These are phyloP conservation scores for Megaustenia siamemsis DNA, from an alignment of 2,888 invertebrate species.

Conservation along the genomic window DNA sequence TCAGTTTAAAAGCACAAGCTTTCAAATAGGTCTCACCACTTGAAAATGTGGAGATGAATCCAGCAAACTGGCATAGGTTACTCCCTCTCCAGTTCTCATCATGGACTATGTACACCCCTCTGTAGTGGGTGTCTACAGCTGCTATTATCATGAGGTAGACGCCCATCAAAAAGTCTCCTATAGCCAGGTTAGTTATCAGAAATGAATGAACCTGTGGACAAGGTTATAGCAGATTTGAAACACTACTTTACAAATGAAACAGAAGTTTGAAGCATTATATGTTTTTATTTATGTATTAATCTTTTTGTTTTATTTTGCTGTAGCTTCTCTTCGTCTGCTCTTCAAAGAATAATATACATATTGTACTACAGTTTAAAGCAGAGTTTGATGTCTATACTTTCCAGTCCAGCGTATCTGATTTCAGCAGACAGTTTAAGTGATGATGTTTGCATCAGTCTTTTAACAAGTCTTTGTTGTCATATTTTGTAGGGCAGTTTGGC, in stretches of 20 bases:
- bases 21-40: conserved; percentile 61
- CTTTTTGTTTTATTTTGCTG: no score
- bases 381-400: no score
- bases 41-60: conserved; percentile 78
- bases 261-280: background rate
- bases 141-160: conserved; percentile 78
- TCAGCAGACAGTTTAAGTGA: no score
- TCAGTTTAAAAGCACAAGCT: background rate
- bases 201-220: conserved; percentile 80
- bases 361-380: no score
- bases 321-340: no score
- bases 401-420: no score
- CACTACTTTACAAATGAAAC: no score
- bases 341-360: no score
- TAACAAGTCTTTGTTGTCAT: no score
- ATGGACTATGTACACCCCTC: conserved; percentile 80
- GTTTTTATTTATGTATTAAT: background rate
- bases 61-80: conserved; percentile 75
- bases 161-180: conserved; percentile 78
- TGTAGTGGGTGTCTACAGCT: conserved; percentile 76
- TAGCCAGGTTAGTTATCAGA: conserved; percentile 77
- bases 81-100: conserved; percentile 75
- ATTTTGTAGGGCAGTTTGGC: no score
- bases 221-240: no score
- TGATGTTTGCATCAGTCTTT: no score